Percentiles rank a stretch among this genome's conserved stretches.
Conservation (phyloP, 2,888 invertebrate genomes). For the Heliconius sara region DNA sequence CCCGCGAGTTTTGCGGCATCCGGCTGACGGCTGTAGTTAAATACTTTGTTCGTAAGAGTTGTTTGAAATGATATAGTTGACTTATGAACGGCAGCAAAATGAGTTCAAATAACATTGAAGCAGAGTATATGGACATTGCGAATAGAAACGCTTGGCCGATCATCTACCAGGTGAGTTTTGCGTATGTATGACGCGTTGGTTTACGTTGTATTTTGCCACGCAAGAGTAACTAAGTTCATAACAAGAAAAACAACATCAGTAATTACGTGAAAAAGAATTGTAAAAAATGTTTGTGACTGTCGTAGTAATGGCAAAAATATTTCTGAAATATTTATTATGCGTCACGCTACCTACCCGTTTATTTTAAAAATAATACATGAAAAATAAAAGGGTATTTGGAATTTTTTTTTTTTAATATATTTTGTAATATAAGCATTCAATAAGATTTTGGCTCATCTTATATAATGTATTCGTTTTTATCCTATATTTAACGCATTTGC, state of each 20-base stretch:
- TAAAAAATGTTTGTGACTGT: neutral
- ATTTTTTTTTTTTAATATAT: neutral
- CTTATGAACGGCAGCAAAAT: constrained; percentile 58
- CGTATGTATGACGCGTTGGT: constrained; percentile 57
- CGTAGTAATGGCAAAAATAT: neutral
- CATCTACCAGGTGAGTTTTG: constrained; percentile 87
- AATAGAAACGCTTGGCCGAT: constrained; percentile 88
- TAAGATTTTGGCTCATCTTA: neutral
- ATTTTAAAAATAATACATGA: neutral
- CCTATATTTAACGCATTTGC: too few species aligned
- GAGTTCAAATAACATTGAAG: constrained; percentile 81
- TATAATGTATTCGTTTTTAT: neutral
- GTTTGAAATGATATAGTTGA: constrained; percentile 60
- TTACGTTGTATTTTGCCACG: constrained; percentile 60
- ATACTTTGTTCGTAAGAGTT: constrained; percentile 54
- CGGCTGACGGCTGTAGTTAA: constrained; percentile 55
- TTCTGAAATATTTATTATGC: neutral
- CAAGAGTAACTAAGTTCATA: constrained; percentile 51
- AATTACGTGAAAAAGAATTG: neutral
- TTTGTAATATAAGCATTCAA: neutral
- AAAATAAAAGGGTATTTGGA: constrained; percentile 2
- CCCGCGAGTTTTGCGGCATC: constrained; percentile 56
- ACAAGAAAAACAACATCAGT: constrained; percentile 33
- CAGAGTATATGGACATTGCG: constrained; percentile 89
- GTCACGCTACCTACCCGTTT: neutral